Conservation (phyloP, 2,888 invertebrate genomes). For the Syrista parreyssii region DNA sequence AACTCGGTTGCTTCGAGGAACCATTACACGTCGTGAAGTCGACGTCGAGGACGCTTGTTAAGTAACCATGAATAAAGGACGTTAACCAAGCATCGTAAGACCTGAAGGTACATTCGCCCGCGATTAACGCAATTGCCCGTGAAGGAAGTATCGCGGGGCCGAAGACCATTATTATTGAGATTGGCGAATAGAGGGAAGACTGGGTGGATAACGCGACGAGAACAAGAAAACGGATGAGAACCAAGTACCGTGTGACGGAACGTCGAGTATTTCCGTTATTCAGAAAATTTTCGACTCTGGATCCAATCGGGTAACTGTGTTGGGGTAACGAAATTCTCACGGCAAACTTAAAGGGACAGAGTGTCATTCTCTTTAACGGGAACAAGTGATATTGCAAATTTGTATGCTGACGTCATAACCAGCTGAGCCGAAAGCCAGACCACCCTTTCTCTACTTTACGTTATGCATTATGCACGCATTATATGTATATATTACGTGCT, state of each 20-base stretch:
- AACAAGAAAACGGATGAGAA: too few species aligned
- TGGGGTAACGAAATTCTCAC: not conserved
- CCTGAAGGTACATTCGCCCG: not conserved
- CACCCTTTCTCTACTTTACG: constrained; percentile 28
- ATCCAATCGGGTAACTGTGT: not conserved
- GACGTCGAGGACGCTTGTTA: not conserved
- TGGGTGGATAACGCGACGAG: not conserved
- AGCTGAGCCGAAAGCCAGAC: constrained; percentile 45
- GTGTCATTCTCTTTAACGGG: constrained; percentile 41
- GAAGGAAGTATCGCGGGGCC: not conserved
- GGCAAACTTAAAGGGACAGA: constrained; percentile 35
- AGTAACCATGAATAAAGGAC: not conserved
- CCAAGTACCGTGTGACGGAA: too few species aligned
- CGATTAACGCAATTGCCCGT: not conserved
- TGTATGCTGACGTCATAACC: constrained; percentile 35
- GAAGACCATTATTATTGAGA: not conserved
- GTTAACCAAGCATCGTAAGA: not conserved
- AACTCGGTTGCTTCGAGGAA: not conserved
- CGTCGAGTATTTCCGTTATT: too few species aligned
- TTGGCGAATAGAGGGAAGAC: not conserved
- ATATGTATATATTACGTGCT: not conserved
- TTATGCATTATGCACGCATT: constrained; percentile 44
- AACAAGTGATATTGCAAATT: constrained; percentile 42
- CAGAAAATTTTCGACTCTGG: not conserved
- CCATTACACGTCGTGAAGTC: too few species aligned